Evolutionary conservation across 2,797 vertebrate genomes (phyloP), one percentile per base, ranked within the genome.

Genomic region (Chromobotia macracanthus): DNA sequence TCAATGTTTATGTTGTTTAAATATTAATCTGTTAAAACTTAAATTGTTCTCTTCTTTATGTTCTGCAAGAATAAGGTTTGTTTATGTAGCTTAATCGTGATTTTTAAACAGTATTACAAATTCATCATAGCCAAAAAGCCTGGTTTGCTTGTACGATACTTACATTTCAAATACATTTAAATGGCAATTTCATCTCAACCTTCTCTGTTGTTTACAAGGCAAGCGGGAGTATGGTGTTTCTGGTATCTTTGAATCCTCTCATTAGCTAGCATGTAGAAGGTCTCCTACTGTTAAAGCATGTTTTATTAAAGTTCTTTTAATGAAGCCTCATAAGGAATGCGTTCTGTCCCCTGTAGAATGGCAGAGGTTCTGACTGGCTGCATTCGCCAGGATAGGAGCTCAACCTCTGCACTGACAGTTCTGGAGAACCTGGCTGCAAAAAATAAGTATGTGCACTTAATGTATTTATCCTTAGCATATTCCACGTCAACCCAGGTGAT

Each of bases 381-480:
- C 80, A 60, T 95, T 70, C 87, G 79, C 65, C 84, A 79, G 82
- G 83, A 85, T 58, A 87, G 89, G 68, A 84, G 78, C 83, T 91
- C 86, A 83, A 90, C 41, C 50, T 69, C n/a, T 1, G 94, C 93
- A 1, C 90, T 95, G 84, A 77, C 80, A 21, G 85, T 96, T 79
- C 87, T 96, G 50, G 86, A 90, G 78, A 91, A 92, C 73, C 90
- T 97, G 86, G 81, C 84, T 65, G 72, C 77, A 80, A 95, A 96
- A 81, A 83, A 94, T 53, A 93, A 92, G 96, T 98, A 94, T 87
- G 50, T n/a, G 3, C 35, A 35, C 50, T 76, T 44, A 55, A 79
- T n/a, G 82, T 72, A 74, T 10, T 70, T 23, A 71, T 11, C 21
- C 44, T 35, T 41, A 78, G 53, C 25, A 75, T 13, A 21, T 21